Evolutionary conservation across 2,113 vertebrate species (phyloP).

Genomic region (Gasterosteus aculeatus): DNA sequence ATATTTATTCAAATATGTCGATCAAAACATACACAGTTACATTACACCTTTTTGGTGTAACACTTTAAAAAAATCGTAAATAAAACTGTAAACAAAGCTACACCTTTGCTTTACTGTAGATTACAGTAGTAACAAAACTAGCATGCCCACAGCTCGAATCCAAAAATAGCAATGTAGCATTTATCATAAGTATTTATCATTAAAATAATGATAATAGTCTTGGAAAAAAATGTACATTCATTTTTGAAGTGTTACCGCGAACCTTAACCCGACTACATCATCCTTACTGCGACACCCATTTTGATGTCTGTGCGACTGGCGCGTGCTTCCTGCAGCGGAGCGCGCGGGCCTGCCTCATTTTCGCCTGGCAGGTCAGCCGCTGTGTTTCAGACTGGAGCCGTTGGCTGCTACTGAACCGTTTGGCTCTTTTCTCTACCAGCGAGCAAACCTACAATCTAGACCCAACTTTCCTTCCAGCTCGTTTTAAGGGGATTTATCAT

Average conservation of each 20-base stretch:
- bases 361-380: conserved; percentile 88
- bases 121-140: not conserved
- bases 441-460: conserved; percentile 87
- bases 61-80: not conserved
- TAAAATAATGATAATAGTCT: not conserved
- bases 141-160: not conserved
- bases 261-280: conserved; percentile 22
- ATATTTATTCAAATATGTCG: not conserved
- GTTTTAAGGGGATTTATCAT: conserved; percentile 70
- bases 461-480: conserved; percentile 84
- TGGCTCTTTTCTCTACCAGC: conserved; percentile 92
- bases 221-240: not conserved
- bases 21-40: not conserved
- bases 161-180: not conserved
- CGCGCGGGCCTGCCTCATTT: conserved; percentile 87
- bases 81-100: not conserved
- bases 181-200: not conserved
- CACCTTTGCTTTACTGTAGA: not conserved
- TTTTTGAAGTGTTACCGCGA: conserved; percentile 8
- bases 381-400: conserved; percentile 91
- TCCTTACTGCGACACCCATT: conserved; percentile 69
- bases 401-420: conserved; percentile 92
- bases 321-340: conserved; percentile 79
- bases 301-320: conserved; percentile 71
- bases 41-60: not conserved